Evolutionary conservation across 2,797 vertebrate species (phyloP).

Genomic region (Thaleichthys pacificus): DNA sequence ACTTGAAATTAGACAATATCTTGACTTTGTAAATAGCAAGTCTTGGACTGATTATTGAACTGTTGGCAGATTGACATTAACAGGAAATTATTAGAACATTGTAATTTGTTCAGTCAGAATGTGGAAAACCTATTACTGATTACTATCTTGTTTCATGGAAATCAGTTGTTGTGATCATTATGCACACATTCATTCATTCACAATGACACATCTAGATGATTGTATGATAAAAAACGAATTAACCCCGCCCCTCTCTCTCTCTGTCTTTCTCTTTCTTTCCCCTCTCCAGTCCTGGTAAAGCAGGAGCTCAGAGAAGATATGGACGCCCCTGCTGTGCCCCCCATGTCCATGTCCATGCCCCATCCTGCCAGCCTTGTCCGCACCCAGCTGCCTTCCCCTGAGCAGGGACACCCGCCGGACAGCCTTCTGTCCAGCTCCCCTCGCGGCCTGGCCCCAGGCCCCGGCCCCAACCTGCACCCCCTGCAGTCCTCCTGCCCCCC

Average conservation of each 20-base stretch:
- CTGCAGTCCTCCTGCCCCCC: conserved; percentile 76
- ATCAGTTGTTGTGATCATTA: conserved; percentile 17
- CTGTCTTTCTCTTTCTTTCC: conserved; percentile 7
- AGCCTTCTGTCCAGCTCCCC: conserved; percentile 85
- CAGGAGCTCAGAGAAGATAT: conserved; percentile 93
- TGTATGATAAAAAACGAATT: not conserved
- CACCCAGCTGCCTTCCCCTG: conserved; percentile 86
- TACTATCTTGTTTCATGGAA: conserved; percentile 12
- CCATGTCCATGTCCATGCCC: conserved; percentile 75
- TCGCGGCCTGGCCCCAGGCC: conserved; percentile 82
- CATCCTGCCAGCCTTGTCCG: conserved; percentile 76
- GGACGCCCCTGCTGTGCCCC: conserved; percentile 81
- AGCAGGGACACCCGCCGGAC: conserved; percentile 84
- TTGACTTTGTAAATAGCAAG: not conserved
- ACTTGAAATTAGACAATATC: not conserved
- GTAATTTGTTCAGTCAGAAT: conserved; percentile 20
- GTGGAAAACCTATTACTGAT: conserved; percentile 15
- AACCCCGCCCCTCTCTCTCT: conserved; percentile 27
- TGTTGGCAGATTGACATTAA: not conserved
- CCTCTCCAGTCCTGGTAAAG: conserved; percentile 88
- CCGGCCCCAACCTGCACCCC: conserved; percentile 80
- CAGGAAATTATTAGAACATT: conserved; percentile 13
- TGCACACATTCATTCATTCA: not conserved
- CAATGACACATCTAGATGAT: too few relatives aligned
- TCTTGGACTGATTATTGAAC: conserved; percentile 12